Evolutionary conservation across 2,113 vertebrate genomes (phyloP).

Genomic region (Thalassarche chlororhynchos): DNA sequence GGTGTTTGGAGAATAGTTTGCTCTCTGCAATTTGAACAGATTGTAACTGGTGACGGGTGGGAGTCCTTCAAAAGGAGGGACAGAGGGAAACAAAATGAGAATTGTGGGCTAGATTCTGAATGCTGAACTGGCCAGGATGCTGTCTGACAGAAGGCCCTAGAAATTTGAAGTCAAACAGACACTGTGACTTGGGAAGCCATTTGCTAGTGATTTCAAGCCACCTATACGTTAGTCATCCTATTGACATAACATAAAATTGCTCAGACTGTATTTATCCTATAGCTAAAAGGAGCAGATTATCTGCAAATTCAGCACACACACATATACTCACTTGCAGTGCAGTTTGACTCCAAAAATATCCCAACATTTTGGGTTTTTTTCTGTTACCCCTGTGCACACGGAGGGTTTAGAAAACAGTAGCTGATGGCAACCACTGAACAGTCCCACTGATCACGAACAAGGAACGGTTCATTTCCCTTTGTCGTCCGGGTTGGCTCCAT

Average conservation of each 20-base stretch:
- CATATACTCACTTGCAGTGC: background rate
- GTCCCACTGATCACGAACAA: background rate
- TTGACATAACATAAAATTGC: background rate
- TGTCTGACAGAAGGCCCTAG: background rate
- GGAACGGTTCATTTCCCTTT: background rate
- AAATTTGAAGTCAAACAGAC: background rate
- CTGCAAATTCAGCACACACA: background rate
- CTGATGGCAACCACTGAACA: background rate
- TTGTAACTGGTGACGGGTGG: background rate
- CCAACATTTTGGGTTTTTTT: background rate
- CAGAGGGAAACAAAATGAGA: background rate
- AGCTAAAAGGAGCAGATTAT: background rate
- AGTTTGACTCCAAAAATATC: background rate
- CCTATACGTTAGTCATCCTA: too few species aligned
- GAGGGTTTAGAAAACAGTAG: background rate
- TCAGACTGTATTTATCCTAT: background rate
- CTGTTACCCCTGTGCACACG: background rate
- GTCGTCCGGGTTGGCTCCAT: background rate
- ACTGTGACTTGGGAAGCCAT: background rate
- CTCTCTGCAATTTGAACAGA: background rate
- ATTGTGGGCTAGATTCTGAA: background rate
- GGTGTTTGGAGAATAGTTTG: background rate
- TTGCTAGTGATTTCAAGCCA: background rate
- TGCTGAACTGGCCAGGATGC: background rate
- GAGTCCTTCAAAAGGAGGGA: background rate